Conservation (phyloP, 2,797 vertebrate genomes). For the Peromyscus eremicus region DNA sequence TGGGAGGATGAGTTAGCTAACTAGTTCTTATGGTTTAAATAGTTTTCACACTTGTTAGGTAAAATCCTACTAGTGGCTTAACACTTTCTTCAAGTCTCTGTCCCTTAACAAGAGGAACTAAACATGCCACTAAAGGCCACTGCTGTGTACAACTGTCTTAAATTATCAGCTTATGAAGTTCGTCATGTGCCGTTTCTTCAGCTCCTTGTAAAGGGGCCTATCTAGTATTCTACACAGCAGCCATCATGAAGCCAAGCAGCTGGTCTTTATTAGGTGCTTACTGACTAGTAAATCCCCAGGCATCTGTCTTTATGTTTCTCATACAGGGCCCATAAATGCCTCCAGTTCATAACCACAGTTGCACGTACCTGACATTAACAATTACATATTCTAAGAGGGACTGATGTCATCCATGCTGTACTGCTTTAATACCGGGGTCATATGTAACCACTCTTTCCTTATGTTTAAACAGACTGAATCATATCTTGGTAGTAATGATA, state of each 20-base stretch:
- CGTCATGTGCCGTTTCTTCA: background rate
- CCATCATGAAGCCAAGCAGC: background rate
- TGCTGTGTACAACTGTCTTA: background rate
- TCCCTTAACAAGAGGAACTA: background rate
- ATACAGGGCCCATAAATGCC: background rate
- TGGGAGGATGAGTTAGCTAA: background rate
- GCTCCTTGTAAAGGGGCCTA: background rate
- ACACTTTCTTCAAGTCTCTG: background rate
- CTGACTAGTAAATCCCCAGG: background rate
- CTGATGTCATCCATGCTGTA: background rate
- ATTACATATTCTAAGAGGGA: background rate
- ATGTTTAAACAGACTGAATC: conserved; percentile 48
- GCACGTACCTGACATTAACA: background rate
- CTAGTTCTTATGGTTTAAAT: background rate
- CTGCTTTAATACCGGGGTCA: background rate
- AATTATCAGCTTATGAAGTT: background rate
- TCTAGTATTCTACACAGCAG: background rate
- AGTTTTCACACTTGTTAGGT: background rate
- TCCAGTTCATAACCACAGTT: background rate
- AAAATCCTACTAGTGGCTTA: background rate
- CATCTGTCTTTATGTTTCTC: conserved; percentile 21
- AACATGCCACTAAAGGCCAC: background rate
- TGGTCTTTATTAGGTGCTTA: conserved; percentile 33
- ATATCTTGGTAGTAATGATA: conserved; percentile 57
- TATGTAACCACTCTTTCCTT: background rate